Percentiles rank a stretch among this genome's conserved stretches.
These are phyloP conservation scores for Paraescarpia echinospica DNA, from an alignment of 1,140 invertebrate species.

Conservation along the genomic window DNA sequence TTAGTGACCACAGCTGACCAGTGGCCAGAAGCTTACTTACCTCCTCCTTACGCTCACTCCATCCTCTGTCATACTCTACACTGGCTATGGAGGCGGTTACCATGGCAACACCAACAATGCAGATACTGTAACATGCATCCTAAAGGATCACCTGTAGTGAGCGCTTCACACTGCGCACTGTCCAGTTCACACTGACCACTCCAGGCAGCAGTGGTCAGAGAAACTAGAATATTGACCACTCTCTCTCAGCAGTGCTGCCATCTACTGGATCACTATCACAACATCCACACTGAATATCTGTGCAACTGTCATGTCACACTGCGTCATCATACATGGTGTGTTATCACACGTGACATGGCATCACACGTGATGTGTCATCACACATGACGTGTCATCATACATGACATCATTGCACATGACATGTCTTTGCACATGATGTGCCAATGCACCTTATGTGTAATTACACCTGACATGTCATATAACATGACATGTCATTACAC, in stretches of 20 bases:
- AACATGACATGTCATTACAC: no score
- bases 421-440: no score
- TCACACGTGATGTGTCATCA: no score
- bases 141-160: background rate
- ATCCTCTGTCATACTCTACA: background rate
- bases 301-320: background rate
- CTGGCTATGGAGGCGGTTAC: background rate
- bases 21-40: background rate
- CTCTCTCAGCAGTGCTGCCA: background rate
- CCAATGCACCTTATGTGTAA: no score
- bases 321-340: no score
- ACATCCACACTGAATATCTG: background rate
- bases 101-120: background rate
- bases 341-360: no score
- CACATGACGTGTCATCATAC: no score
- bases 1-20: background rate
- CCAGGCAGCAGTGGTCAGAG: background rate
- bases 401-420: background rate
- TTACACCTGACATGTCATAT: no score
- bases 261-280: background rate
- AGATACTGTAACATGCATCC: background rate
- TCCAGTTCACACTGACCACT: background rate
- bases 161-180: background rate
- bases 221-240: background rate
- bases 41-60: background rate